Evolutionary conservation across 2,888 invertebrate genomes (phyloP), one percentile per base, ranked within the genome.

Genomic region (Ochropleura plecta): DNA sequence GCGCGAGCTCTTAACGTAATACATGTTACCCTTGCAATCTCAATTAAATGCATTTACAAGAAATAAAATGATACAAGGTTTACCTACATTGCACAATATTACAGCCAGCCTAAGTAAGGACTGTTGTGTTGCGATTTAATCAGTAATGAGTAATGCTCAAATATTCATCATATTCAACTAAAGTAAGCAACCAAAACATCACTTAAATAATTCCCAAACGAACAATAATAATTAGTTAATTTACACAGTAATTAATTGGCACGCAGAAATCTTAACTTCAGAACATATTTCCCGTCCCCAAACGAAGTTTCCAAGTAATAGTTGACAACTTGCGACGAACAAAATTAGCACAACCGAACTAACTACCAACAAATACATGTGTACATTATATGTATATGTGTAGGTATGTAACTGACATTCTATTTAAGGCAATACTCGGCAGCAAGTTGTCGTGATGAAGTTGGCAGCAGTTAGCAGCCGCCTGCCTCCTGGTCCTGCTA

Each of bases 401-500:
- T 14, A 53, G 53, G 20, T 18, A 46, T 70, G 20, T 55, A 48
- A 57, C 68, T 79, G 70, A 42, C 20, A 53, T 72, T 48, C 18
- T 63, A 63, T 48, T 40, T 48, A 42, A 62, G 53, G 70, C 60
- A n/a, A 51, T 12, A 70, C 65, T 30, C 30, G 30, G 53, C 51
- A 14, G 49, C 72, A 70, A 79, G 30, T 80, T 57, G 60, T 53
- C 46, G 57, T 76, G 72, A 65, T 73, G 18, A 68, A 79, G 76
- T 81, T 80, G 44, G 40, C 63, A 53, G 73, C 80, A 60, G 76
- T 73, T 53, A 66, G 66, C 76, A 53, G 46, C 48, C 49, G 16
- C 53, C 48, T 46, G 63, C 48, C 30, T 57, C n/a, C 30, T 10
- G 63, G 5, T 5, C 10, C 42, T 63, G 44, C 14, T 44, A n/a